These are phyloP conservation scores for Lepus townsendii DNA, from an alignment of 2,797 vertebrate species.

Conservation along the genomic window DNA sequence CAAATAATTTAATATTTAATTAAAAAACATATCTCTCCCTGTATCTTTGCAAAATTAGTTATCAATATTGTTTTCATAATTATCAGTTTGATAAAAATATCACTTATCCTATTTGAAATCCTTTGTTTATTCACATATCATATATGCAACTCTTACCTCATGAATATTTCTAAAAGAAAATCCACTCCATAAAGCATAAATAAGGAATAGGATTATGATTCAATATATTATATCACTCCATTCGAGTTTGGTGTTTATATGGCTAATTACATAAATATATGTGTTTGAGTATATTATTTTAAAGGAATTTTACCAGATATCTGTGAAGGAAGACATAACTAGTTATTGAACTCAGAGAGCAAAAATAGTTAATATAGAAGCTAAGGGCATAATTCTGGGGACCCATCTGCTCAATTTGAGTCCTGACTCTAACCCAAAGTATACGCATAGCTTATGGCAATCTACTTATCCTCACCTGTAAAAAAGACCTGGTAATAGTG, in stretches of 20 bases:
- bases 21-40: neutral
- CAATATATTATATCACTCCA: neutral
- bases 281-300: neutral
- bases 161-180: neutral
- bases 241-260: neutral
- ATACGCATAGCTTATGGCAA: neutral
- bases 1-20: no score
- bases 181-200: neutral
- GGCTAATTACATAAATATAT: neutral
- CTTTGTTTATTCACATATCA: neutral
- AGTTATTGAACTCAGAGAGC: neutral
- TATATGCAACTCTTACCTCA: neutral
- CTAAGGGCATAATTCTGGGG: neutral
- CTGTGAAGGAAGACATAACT: neutral
- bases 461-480: neutral
- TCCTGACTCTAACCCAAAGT: no score
- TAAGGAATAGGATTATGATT: neutral
- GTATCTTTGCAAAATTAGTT: neutral
- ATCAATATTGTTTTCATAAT: neutral
- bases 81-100: neutral
- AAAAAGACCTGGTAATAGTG: neutral
- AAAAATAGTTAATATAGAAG: neutral
- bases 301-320: neutral
- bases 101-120: neutral
- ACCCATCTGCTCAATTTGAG: neutral